Base-by-base conservation (phyloP, 2,888 invertebrate genomes). In the Buathra laborator region DNA sequence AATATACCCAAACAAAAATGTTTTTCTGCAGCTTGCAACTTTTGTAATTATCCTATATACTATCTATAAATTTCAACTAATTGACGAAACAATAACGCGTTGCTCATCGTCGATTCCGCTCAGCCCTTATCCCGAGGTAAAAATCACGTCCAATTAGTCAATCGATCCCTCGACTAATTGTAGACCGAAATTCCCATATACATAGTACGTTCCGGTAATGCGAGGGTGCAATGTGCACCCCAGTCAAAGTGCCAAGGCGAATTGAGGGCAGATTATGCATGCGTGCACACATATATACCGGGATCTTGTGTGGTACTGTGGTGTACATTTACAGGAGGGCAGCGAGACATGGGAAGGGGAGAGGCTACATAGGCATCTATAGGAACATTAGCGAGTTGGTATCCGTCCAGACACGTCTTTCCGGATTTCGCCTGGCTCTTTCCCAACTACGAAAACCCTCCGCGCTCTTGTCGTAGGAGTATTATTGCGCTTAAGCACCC, bases 341-440 rank as follows among this genome's bases (percentile, higher is more conserved):
- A 62, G 16, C 62, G 29, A 9, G 19, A 14, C 37, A 37, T 29
- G 32, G 37, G 37, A 37, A 5, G 37, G 37, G 9, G 48, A 48
- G 71, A 62, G 80, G 59, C 67, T 9, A 9, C 79, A 81, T 77
- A 62, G 83, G 78, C 86, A 67, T 66, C 74, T 79, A 81, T 43
- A 85, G 90, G 87, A 62, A 90, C 90, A 90, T 92, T 91, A 90
- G 90, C 90, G 89, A 91, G 89, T 91, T 90, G 92, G 90, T 91
- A 87, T 89, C 86, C 86, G 87, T 90, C 91, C 90, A 90, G 91
- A 86, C 92, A 91, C 89, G 90, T 90, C 89, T 90, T 89, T 87
- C 86, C 85, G 87, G 89, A 91, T 90, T 89, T 91, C 85, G 87
- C 86, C 89, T 90, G 91, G 91, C 91, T 84, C 84, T 77, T 84